Evolutionary conservation across 2,113 vertebrate species (phyloP), one percentile per base, ranked within the genome.

Genomic region (Campylomormyrus numenius): DNA sequence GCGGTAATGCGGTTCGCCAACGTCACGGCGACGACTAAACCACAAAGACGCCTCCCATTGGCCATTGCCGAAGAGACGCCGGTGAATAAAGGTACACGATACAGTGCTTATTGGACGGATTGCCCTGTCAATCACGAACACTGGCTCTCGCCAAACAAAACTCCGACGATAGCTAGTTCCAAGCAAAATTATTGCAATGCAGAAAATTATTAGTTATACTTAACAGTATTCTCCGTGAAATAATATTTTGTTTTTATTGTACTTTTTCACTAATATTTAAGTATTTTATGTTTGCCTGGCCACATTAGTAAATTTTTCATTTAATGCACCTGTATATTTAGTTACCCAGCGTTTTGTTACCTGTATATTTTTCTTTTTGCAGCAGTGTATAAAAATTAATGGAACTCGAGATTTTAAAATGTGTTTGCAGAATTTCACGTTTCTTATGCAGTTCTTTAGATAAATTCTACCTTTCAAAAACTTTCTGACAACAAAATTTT

Each of bases 1-100:
- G 96, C 95, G 95, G 96, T 94, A 94, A 96, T 94, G 93, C 95
- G 94, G 94, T 92, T 93, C n/a, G 94, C 94, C 94, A 93, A 95
- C 94, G 95, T 95, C 95, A 96, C 94, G 95, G 96, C 95, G 95
- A 95, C 94, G 93, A 93, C 80, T 52, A 31, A 70, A 2, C 88
- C 56, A 13, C 56, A 19, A 85, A 45, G 39, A 0, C 17, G 24
- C 0, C 42, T 21, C 5, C 3, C 89, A 96, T 95, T 96, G 94
- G 96, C 84, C 89, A 42, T 1, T 70, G 62, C n/a, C 62, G 0
- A 70, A 70, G 62, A 13, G n/a, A 80, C 13, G 35, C 74, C 13
- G 15, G 5, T 17, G 31, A 80, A 77, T 31, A 48, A 0, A 2
- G 8, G 0, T 0, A 0, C 0, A 8, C 62, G 1, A 88, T 8